Base-by-base conservation (phyloP, 2,888 invertebrate species). In the Hyles lineata region DNA sequence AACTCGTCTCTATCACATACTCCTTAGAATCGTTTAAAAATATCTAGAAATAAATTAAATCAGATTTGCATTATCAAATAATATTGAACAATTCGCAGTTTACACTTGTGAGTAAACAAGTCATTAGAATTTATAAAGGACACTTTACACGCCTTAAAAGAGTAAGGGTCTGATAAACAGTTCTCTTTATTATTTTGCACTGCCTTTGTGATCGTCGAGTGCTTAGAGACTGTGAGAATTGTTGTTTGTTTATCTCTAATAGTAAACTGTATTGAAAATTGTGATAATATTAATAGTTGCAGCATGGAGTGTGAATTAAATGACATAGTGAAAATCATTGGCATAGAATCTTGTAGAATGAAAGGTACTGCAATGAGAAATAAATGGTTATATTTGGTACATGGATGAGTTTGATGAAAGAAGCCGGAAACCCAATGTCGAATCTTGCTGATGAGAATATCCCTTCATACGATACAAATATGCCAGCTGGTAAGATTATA, bases 71-170 rank as follows among this genome's bases (percentile, higher is more conserved):
- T 21, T 59, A 59, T 19, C 21, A 59, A 60, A 60, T 1, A 25
- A 60, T 17, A n/a, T 60, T 25, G 0, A 60, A 23, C 9, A 25
- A 29, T 29, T 7, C 17, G 19, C 6, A 29, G 1, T 1, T 9
- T 15, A 43, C 43, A 43, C 15, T 29, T 29, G 19, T 17, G 1
- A 29, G 19, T 19, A 29, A 25, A 61, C 61, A 61, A 61, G 7
- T 61, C 61, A 61, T 61, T 61, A 61, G 15, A 25, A 29, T 29
- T 19, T 29, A 29, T 61, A 61, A 61, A 61, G 29, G 61, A 61
- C 61, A 29, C 0, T 7, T 29, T 61, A 61, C 61, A 61, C 61
- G 61, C 25, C 61, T 43, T 43, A 43, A 61, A 61, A 61, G 7
- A 2, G 21, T 17, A 23, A 59, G 59, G 29, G 19, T 9, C 43